phyloP scores from a whole-genome alignment of 1,140 invertebrate species.

The Halyomorpha halys region DNA sequence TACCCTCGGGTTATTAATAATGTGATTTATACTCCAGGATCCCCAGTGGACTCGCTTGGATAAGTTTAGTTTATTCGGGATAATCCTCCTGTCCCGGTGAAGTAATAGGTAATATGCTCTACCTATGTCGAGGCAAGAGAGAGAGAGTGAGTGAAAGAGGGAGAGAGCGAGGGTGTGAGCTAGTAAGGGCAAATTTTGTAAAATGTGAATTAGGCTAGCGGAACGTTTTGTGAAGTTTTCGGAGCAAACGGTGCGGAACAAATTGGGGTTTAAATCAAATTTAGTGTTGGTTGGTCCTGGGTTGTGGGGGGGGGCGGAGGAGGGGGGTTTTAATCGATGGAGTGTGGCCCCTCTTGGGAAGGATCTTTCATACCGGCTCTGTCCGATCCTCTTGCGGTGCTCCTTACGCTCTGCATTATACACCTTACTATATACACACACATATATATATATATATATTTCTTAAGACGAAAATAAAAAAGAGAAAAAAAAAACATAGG shows the following conservation, averaged over 20 bases:
- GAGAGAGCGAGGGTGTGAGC: neutral
- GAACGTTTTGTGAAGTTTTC: neutral
- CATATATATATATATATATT: no score
- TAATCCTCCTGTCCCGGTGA: neutral
- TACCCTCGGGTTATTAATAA: no score
- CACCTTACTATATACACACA: no score
- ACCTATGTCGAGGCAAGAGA: neutral
- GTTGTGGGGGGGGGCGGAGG: neutral
- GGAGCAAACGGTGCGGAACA: slow-evolving; percentile 4
- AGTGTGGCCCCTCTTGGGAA: neutral
- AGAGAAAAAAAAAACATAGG: no score
- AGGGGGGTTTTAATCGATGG: slow-evolving; percentile 1
- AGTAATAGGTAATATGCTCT: no score
- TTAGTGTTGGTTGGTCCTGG: slow-evolving; percentile 3
- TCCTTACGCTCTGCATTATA: no score
- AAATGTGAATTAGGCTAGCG: neutral
- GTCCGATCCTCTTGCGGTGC: no score
- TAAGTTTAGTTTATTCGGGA: no score
- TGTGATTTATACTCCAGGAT: no score
- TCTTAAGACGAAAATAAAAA: no score
- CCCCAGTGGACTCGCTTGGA: no score
- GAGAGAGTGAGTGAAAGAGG: neutral
- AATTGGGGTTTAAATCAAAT: slow-evolving; percentile 19
- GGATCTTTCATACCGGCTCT: neutral
- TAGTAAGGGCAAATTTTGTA: neutral